phyloP scores from a whole-genome alignment of 2,113 vertebrate species.

The Alosa alosa region DNA sequence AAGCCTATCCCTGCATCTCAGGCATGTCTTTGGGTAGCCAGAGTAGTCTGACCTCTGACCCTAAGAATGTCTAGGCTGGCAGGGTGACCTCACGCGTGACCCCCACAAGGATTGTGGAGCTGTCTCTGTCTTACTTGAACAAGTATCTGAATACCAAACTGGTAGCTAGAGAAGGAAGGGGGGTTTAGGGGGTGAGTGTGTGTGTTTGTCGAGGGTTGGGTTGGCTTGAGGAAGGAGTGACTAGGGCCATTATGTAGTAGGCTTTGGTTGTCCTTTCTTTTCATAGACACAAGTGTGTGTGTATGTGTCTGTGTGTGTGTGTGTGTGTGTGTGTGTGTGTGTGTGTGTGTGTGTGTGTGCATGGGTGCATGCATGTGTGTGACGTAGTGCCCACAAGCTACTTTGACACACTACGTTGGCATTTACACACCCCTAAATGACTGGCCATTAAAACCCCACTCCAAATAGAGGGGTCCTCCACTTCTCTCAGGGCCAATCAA shows the following conservation, averaged over 20 bases:
- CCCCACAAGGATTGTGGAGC: background rate
- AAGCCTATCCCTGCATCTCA: background rate
- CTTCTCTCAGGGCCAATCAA: background rate
- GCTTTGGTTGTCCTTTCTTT: background rate
- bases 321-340: background rate
- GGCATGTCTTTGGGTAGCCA: background rate
- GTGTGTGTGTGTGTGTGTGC: background rate
- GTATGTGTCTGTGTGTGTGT: background rate
- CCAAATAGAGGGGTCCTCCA: background rate
- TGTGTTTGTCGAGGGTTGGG: background rate
- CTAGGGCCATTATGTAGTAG: background rate
- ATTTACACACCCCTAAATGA: constrained; percentile 11
- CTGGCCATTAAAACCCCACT: background rate
- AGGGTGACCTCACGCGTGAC: constrained; percentile 1
- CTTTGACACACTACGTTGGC: background rate
- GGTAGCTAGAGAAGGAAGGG: background rate
- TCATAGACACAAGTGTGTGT: background rate
- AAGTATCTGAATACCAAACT: background rate
- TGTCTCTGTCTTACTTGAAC: background rate
- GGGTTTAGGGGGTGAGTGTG: background rate
- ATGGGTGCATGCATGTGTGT: background rate
- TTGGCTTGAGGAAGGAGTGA: background rate
- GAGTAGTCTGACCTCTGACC: constrained; percentile 3
- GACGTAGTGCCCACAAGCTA: background rate
- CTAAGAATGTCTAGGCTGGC: background rate